Evolutionary conservation across 2,113 vertebrate species (phyloP).

Genomic region (Cololabis saira): DNA sequence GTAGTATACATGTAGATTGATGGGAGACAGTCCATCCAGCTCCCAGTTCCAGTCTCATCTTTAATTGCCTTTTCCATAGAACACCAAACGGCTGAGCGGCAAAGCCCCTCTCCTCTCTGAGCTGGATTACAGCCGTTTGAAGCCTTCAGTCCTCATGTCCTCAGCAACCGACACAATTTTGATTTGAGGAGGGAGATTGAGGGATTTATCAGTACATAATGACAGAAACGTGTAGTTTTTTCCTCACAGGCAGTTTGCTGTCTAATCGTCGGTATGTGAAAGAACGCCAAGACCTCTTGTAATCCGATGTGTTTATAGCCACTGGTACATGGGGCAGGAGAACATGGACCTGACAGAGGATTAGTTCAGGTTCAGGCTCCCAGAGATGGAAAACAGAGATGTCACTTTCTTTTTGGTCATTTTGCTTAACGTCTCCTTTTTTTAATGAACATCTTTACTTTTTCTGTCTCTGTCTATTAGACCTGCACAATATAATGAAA

Average conservation of each 20-base stretch:
- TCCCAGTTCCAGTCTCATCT: slow-evolving; percentile 64
- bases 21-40: slow-evolving; percentile 40
- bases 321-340: slow-evolving; percentile 37
- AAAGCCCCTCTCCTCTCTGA: slow-evolving; percentile 61
- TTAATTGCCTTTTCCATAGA: slow-evolving; percentile 79
- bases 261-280: slow-evolving; percentile 36
- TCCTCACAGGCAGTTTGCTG: slow-evolving; percentile 30
- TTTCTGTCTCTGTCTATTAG: no score
- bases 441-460: no score
- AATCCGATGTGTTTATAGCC: slow-evolving; percentile 65
- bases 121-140: slow-evolving; percentile 67
- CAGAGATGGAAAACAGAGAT: background rate
- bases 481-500: no score
- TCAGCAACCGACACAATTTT: slow-evolving; percentile 65
- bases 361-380: slow-evolving; percentile 46
- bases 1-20: no score
- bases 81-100: slow-evolving; percentile 66
- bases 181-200: slow-evolving; percentile 68
- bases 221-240: slow-evolving; percentile 51
- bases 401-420: background rate
- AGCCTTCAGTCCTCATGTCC: slow-evolving; percentile 43
- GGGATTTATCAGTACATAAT: slow-evolving; percentile 67
- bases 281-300: slow-evolving; percentile 36
- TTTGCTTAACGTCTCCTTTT: no score
- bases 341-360: slow-evolving; percentile 45